Conservation (phyloP, 2,888 invertebrate genomes). For the Pammene aurita region DNA sequence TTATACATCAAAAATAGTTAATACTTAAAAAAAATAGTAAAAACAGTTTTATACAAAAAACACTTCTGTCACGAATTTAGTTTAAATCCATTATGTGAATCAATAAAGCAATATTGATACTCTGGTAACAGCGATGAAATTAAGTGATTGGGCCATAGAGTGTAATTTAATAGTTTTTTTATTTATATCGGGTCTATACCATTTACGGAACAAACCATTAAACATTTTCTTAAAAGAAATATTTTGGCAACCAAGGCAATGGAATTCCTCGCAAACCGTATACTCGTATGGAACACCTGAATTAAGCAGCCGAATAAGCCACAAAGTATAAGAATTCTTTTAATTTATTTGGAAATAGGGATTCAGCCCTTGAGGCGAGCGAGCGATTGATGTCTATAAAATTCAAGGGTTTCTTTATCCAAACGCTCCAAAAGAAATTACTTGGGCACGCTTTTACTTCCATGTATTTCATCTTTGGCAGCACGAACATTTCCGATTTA, state of each 20-base stretch:
- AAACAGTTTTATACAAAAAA: too few species aligned
- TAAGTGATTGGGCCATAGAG: too few species aligned
- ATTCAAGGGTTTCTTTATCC: constrained; percentile 52
- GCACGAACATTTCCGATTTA: constrained; percentile 29
- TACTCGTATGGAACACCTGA: constrained; percentile 36
- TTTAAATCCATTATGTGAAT: too few species aligned
- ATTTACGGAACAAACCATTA: neutral
- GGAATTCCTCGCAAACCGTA: constrained; percentile 32
- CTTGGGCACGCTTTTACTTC: constrained; percentile 42
- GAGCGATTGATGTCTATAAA: constrained; percentile 53
- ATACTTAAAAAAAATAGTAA: too few species aligned
- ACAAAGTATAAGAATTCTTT: constrained; percentile 48
- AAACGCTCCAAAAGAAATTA: constrained; percentile 50
- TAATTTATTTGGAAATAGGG: constrained; percentile 52
- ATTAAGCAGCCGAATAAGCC: constrained; percentile 43
- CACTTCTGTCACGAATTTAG: too few species aligned
- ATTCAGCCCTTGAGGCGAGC: constrained; percentile 48
- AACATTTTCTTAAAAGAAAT: neutral
- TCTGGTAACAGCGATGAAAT: too few species aligned
- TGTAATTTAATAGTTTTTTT: too few species aligned
- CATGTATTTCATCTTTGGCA: constrained; percentile 41
- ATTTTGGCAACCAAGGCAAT: constrained; percentile 1
- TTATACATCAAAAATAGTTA: too few species aligned
- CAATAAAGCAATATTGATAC: too few species aligned
- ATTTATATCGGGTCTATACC: too few species aligned